phyloP scores from a whole-genome alignment of 2,888 invertebrate genomes.

The Fragum sueziense region DNA sequence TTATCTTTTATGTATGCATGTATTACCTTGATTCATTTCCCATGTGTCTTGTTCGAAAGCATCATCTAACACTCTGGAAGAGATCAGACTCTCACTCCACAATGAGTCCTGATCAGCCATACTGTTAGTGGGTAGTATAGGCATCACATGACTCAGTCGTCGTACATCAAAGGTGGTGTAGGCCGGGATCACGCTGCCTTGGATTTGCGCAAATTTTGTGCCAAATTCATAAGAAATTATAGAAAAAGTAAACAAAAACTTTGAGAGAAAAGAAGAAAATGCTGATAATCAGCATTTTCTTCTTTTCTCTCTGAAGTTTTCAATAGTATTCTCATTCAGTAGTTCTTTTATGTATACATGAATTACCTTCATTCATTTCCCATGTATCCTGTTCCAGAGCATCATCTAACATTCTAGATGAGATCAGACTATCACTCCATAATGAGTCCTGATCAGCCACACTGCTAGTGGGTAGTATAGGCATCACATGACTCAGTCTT shows the following conservation, averaged over 20 bases:
- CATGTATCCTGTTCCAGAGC: no score
- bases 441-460: neutral
- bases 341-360: conserved; percentile 9
- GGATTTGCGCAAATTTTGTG: neutral
- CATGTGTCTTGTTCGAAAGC: no score
- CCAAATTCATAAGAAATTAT: no score
- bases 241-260: no score
- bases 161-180: conserved; percentile 34
- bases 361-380: no score
- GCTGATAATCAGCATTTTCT: no score
- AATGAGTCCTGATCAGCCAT: neutral
- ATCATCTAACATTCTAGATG: neutral
- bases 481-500: conserved; percentile 11
- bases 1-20: conserved; percentile 5
- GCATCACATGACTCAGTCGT: conserved; percentile 12
- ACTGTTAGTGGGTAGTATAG: neutral
- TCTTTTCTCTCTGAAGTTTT: conserved; percentile 26
- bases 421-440: no score
- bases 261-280: neutral
- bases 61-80: neutral
- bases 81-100: no score
- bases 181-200: conserved; percentile 31
- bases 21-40: no score
- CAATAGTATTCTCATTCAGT: conserved; percentile 30
- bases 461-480: neutral